Conservation (phyloP, 1,140 invertebrate species). For the Drosophila malerkotliana region DNA sequence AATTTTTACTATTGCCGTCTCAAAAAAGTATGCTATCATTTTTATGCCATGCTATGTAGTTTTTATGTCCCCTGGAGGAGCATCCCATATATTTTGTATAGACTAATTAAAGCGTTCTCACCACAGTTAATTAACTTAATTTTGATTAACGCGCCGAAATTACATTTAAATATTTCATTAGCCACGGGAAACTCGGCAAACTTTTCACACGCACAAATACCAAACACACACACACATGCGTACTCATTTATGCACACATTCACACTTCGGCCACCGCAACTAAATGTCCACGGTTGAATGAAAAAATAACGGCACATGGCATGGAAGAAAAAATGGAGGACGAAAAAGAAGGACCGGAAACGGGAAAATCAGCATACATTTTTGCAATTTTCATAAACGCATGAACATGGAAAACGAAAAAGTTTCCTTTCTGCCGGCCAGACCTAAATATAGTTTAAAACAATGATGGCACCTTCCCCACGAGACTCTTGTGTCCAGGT, state of each 20-base stretch:
- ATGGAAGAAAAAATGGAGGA: not conserved
- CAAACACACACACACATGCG: slow-evolving; percentile 6
- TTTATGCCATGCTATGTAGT: slow-evolving; percentile 21
- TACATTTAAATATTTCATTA: slow-evolving; percentile 77
- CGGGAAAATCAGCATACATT: slow-evolving; percentile 34
- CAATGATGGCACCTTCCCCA: slow-evolving; percentile 21
- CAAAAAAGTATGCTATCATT: slow-evolving; percentile 45
- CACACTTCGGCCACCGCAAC: slow-evolving; percentile 43
- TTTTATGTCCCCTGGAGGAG: not conserved
- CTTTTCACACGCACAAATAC: slow-evolving; percentile 24
- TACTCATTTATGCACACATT: slow-evolving; percentile 46
- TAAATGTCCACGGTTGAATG: not conserved
- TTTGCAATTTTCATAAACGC: slow-evolving; percentile 68
- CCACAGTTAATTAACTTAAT: slow-evolving; percentile 71
- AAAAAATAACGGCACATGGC: not conserved
- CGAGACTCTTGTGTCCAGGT: slow-evolving; percentile 20
- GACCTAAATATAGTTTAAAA: slow-evolving; percentile 36
- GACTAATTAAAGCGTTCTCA: slow-evolving; percentile 63
- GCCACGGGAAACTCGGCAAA: slow-evolving; percentile 39
- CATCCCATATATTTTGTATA: slow-evolving; percentile 25
- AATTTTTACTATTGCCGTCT: not conserved
- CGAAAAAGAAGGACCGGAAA: slow-evolving; percentile 2
- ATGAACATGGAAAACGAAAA: slow-evolving; percentile 32
- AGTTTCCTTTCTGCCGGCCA: slow-evolving; percentile 2
- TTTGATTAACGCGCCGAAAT: slow-evolving; percentile 66